These are phyloP conservation scores for Spheniscus mendiculus DNA, from an alignment of 2,113 vertebrate species.

Conservation along the genomic window DNA sequence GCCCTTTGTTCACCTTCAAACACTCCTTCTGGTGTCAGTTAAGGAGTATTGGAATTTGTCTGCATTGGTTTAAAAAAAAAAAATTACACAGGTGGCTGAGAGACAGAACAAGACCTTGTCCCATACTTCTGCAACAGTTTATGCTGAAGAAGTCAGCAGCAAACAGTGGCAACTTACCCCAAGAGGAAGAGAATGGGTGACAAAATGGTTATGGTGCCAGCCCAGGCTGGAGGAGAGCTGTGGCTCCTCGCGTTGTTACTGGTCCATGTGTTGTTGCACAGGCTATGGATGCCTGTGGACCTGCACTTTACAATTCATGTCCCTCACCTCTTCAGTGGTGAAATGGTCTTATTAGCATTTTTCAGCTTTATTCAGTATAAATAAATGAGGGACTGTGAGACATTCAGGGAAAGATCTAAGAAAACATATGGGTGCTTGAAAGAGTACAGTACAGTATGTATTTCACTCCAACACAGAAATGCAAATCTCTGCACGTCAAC, in stretches of 20 bases:
- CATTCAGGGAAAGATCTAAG: neutral
- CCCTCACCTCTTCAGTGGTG: neutral
- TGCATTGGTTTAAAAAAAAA: neutral
- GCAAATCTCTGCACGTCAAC: neutral
- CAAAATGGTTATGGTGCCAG: neutral
- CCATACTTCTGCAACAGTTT: neutral
- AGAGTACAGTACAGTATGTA: rapidly evolving
- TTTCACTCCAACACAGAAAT: neutral
- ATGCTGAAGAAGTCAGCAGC: neutral
- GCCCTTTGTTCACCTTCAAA: slow-evolving; percentile 32
- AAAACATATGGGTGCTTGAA: neutral
- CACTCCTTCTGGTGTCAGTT: neutral
- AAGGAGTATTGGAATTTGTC: slow-evolving; percentile 33
- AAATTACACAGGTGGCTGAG: neutral
- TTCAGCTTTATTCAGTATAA: neutral
- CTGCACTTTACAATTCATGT: neutral
- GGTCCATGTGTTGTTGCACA: neutral
- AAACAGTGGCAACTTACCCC: neutral
- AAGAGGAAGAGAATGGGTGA: neutral
- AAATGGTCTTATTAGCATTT: neutral
- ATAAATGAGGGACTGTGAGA: neutral
- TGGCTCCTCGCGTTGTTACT: neutral
- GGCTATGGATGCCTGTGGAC: neutral
- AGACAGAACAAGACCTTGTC: neutral
- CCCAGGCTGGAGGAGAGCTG: neutral